Conservation (phyloP, 2,113 vertebrate species). For the Eleginops maclovinus region DNA sequence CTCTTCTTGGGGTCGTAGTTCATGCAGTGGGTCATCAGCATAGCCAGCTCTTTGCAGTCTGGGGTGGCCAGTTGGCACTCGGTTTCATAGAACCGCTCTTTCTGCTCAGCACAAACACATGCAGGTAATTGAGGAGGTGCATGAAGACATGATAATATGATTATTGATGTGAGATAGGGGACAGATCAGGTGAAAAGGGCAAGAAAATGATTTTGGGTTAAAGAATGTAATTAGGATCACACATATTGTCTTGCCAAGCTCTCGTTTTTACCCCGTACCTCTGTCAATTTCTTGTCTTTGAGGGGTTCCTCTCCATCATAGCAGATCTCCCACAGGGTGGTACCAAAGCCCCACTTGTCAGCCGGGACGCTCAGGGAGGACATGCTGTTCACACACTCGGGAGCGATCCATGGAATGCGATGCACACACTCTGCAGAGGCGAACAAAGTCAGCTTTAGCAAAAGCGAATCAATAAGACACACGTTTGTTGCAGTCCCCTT, state of each 20-base stretch:
- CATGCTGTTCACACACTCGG: conserved; percentile 91
- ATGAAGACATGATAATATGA: neutral
- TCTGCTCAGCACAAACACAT: conserved; percentile 83
- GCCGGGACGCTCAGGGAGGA: conserved; percentile 90
- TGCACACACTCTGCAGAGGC: conserved; percentile 89
- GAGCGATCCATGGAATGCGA: conserved; percentile 97
- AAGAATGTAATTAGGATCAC: neutral
- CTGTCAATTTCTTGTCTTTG: conserved; percentile 96
- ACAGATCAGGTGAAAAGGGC: neutral
- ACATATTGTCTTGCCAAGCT: neutral
- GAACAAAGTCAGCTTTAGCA: conserved; percentile 15
- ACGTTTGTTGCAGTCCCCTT: neutral
- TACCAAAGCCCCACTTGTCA: conserved; percentile 98
- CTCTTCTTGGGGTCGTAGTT: conserved; percentile 96
- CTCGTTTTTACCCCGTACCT: conserved; percentile 81
- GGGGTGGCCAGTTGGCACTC: conserved; percentile 90
- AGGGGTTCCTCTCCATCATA: conserved; percentile 95
- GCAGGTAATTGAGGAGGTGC: neutral
- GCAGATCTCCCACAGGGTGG: conserved; percentile 98
- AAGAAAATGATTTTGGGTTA: neutral
- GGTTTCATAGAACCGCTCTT: conserved; percentile 93
- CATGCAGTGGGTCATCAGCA: conserved; percentile 98
- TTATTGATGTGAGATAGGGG: neutral
- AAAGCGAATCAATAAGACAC: neutral
- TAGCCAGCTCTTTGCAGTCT: conserved; percentile 92